Percentiles rank a stretch among this genome's conserved stretches.
These are phyloP conservation scores for Oxytorus armatus DNA, from an alignment of 2,888 invertebrate genomes.

Conservation along the genomic window DNA sequence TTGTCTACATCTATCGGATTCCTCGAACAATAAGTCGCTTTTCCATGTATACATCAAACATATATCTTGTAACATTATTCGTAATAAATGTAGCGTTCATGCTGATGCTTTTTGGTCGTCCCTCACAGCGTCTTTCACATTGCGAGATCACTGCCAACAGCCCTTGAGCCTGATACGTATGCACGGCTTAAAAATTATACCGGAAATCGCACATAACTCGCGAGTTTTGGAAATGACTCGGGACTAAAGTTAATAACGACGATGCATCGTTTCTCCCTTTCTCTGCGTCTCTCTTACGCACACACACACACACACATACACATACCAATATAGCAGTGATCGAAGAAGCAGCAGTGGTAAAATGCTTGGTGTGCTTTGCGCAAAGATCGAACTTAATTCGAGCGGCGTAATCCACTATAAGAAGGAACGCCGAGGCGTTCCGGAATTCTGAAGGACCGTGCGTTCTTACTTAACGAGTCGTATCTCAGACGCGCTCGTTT, in stretches of 20 bases:
- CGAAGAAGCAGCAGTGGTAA: conserved; percentile 9
- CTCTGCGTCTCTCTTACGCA: conserved; percentile 7
- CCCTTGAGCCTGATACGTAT: conserved; percentile 42
- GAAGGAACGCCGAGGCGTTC: conserved; percentile 64
- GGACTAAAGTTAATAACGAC: conserved; percentile 46
- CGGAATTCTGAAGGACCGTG: conserved; percentile 71
- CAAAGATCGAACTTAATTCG: conserved; percentile 63
- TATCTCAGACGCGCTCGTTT: conserved; percentile 73
- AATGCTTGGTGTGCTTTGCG: conserved; percentile 32
- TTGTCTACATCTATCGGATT: no score
- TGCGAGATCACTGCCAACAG: conserved; percentile 47
- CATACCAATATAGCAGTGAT: conserved; percentile 16
- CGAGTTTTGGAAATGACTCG: conserved; percentile 51
- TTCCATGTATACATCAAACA: no score
- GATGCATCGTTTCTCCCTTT: conserved; percentile 15
- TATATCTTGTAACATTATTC: neutral
- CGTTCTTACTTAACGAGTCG: conserved; percentile 78
- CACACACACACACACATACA: neutral
- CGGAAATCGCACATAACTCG: conserved; percentile 58
- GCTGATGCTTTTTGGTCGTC: neutral
- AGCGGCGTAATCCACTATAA: conserved; percentile 69
- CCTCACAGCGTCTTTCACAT: neutral
- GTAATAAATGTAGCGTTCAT: conserved; percentile 7
- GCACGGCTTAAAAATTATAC: conserved; percentile 41
- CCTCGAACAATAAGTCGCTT: no score